Conservation (phyloP, 2,888 invertebrate genomes). For the Omphaloscelis lunosa region DNA sequence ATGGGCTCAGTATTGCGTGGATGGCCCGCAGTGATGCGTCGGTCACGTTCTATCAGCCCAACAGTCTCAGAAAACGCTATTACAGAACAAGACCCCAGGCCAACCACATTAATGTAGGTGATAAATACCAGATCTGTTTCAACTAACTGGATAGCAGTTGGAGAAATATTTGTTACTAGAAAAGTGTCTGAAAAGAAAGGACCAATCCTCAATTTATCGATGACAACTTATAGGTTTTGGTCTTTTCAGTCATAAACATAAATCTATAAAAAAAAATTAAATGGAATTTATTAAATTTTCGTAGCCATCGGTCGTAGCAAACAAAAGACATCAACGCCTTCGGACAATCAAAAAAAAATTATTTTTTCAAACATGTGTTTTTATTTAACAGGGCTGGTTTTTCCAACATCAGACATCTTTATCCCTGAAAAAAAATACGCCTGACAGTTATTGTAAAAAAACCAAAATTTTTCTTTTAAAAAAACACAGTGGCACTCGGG, state of each 20-base stretch:
- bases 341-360: fast-evolving
- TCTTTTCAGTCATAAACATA: background rate
- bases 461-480: too few species aligned
- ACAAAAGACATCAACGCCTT: slow-evolving; percentile 35
- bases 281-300: background rate
- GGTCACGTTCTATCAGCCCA: slow-evolving; percentile 66
- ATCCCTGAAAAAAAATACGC: background rate
- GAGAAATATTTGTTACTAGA: background rate
- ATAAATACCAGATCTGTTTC: slow-evolving; percentile 8
- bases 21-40: slow-evolving; percentile 64
- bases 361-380: too few species aligned
- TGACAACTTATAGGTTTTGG: background rate
- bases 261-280: background rate
- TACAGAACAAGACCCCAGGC: slow-evolving; percentile 31
- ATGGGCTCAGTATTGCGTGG: slow-evolving; percentile 63
- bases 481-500: too few species aligned
- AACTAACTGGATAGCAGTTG: background rate
- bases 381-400: background rate
- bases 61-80: slow-evolving; percentile 50
- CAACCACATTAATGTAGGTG: slow-evolving; percentile 24
- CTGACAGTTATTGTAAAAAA: too few species aligned
- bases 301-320: background rate
- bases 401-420: background rate
- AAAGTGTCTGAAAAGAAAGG: background rate
- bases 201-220: background rate